A percentile compares a stretch with the other conserved stretches of the same genome.
phyloP scores from a whole-genome alignment of 2,888 invertebrate genomes.

The Exocentrus adspersus region DNA sequence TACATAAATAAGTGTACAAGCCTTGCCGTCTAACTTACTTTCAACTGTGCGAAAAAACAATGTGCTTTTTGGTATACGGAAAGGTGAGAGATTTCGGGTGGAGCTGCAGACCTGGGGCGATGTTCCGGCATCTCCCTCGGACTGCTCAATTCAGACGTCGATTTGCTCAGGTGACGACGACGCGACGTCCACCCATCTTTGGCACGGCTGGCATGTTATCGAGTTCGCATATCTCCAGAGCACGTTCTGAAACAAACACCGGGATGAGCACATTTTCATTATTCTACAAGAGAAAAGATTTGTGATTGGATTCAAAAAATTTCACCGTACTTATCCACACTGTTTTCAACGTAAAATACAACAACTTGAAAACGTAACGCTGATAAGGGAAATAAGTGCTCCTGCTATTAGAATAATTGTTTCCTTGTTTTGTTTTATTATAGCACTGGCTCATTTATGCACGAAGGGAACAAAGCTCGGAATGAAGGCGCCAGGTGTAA shows the following conservation, averaged over 20 bases:
- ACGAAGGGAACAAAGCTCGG: background rate
- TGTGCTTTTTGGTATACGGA: slow-evolving; percentile 84
- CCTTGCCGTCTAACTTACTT: slow-evolving; percentile 63
- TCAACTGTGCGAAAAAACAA: slow-evolving; percentile 83
- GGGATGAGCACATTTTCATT: background rate
- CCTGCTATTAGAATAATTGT: too few relatives aligned
- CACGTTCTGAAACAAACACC: slow-evolving; percentile 57
- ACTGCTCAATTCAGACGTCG: slow-evolving; percentile 82
- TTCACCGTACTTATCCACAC: too few relatives aligned
- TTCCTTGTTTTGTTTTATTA: too few relatives aligned
- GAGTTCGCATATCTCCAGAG: slow-evolving; percentile 60
- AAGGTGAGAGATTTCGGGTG: slow-evolving; percentile 69
- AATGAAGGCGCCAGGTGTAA: background rate
- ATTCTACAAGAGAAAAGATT: too few relatives aligned
- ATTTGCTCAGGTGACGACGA: slow-evolving; percentile 83
- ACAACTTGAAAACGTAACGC: too few relatives aligned
- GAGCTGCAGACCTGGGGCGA: slow-evolving; percentile 66
- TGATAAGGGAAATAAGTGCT: too few relatives aligned
- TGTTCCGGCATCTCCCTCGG: slow-evolving; percentile 66
- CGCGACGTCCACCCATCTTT: slow-evolving; percentile 65
- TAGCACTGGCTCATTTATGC: background rate
- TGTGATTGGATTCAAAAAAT: too few relatives aligned
- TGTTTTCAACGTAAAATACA: too few relatives aligned
- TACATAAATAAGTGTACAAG: background rate
- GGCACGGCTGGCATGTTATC: slow-evolving; percentile 53